These are phyloP conservation scores for Hipparchia sbordonii DNA, from an alignment of 2,888 invertebrate species.

Conservation along the genomic window DNA sequence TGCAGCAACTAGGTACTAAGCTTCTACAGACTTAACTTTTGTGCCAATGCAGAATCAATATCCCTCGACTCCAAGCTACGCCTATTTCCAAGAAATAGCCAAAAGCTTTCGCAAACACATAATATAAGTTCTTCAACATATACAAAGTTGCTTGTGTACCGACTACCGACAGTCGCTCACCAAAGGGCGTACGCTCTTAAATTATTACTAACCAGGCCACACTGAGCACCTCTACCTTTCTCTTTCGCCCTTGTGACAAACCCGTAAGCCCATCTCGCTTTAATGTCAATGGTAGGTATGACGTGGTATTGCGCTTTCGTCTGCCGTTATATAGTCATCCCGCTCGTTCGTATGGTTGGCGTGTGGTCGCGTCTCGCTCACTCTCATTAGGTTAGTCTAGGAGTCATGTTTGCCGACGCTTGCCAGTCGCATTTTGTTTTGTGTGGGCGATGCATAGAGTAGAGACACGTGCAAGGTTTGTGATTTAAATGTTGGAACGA, in stretches of 20 bases:
- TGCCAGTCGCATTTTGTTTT: slow-evolving; percentile 73
- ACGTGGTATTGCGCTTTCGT: slow-evolving; percentile 68
- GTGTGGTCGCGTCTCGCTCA: slow-evolving; percentile 59
- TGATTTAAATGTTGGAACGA: not conserved
- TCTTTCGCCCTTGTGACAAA: slow-evolving; percentile 44
- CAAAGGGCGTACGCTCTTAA: slow-evolving; percentile 75
- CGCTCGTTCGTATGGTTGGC: slow-evolving; percentile 43
- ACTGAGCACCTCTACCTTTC: slow-evolving; percentile 66
- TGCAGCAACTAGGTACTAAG: not conserved
- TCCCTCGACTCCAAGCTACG: slow-evolving; percentile 4
- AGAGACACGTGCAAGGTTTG: slow-evolving; percentile 35
- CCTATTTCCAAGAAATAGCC: slow-evolving; percentile 17
- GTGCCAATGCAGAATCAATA: slow-evolving; percentile 25
- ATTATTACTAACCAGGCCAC: slow-evolving; percentile 73
- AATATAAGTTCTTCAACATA: slow-evolving; percentile 28
- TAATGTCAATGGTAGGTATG: slow-evolving; percentile 58
- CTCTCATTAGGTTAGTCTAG: slow-evolving; percentile 80
- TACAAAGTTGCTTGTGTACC: slow-evolving; percentile 38
- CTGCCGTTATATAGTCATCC: slow-evolving; percentile 68
- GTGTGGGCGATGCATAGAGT: slow-evolving; percentile 52
- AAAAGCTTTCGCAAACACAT: slow-evolving; percentile 26
- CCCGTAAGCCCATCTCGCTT: slow-evolving; percentile 50
- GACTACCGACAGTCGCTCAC: slow-evolving; percentile 44
- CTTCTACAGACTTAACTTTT: not conserved
- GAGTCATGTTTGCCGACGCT: slow-evolving; percentile 76